Conservation (phyloP, 2,113 vertebrate species). For the Tragelaphus imberbis region DNA sequence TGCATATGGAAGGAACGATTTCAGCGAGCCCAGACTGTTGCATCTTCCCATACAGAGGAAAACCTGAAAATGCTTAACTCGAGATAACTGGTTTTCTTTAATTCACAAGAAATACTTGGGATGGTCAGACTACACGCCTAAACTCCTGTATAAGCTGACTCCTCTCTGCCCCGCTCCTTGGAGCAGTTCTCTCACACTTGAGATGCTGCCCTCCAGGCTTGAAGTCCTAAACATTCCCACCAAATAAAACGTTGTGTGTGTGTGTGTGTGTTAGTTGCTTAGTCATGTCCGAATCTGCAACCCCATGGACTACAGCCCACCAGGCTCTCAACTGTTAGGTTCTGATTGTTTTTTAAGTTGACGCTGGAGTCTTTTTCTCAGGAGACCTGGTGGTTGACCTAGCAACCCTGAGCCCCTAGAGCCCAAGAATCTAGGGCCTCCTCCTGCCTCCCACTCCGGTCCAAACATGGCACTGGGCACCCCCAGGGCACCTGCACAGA, state of each 20-base stretch:
- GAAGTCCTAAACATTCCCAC: neutral
- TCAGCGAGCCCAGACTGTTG: neutral
- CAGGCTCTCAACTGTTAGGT: neutral
- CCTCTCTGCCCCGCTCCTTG: neutral
- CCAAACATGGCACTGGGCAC: neutral
- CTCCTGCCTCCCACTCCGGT: accelerated
- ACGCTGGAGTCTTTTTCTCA: neutral
- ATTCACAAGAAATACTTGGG: neutral
- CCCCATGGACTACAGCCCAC: no score
- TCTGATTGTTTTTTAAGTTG: neutral
- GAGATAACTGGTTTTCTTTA: neutral
- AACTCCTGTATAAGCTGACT: neutral
- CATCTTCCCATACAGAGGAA: neutral
- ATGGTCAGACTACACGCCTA: neutral
- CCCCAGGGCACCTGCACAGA: neutral
- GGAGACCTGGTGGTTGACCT: neutral
- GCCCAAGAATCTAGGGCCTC: neutral
- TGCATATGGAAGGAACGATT: neutral
- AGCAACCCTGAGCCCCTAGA: neutral
- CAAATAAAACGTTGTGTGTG: neutral
- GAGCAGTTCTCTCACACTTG: neutral
- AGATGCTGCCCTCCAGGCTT: neutral
- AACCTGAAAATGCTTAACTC: neutral
- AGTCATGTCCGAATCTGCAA: no score
- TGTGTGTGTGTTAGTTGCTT: no score